Evolutionary conservation across 30 jellyfish, hydroid and myxozoan genomes (phyloP), one percentile per base, ranked within the genome.

Genomic region (Aurelia aurita): DNA sequence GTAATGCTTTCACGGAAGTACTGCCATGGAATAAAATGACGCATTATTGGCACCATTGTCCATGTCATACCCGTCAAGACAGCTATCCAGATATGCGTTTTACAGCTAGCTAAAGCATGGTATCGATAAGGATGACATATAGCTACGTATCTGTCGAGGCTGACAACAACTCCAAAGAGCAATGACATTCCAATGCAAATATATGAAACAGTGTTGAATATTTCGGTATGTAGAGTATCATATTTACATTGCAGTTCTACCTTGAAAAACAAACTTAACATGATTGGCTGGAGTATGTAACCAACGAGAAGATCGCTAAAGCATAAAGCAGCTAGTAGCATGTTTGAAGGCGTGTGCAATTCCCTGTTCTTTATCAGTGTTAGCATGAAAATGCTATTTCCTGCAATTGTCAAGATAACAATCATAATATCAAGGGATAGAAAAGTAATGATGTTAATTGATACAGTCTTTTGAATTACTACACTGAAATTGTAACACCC

Each of bases 291-390:
- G 19, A 31, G 32, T 7, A 61, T 20, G 10, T 0, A 61, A 31
- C 73, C 73, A 14, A 61, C 73, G 10, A 61, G 32, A 31, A 61
- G 32, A 22, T 61, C 73, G 32, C 73, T 61, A 3, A 39, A 14
- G 32, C 73, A 61, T 16, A 61, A 22, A 2, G 32, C 28, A 31
- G 45, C 73, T 7, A 61, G 27, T 3, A 61, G n/a, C 20, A 39
- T 39, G 20, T 61, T 61, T 22, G 73, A 61, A 61, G 73, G 73
- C 27, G 32, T 39, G 73, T 61, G 73, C 49, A 61, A 39, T 22
- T 15, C 28, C 1, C 18, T 19, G 73, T 61, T n/a, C 32, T 14
- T 61, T 14, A 31, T 9, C 49, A 61, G 32, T 2, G 73, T 22
- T 16, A 61, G 9, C 73, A 61, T 61, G 14, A 61, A 61, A 14